Base-by-base conservation (phyloP, 2,113 vertebrate genomes). In the Scolopax mira region DNA sequence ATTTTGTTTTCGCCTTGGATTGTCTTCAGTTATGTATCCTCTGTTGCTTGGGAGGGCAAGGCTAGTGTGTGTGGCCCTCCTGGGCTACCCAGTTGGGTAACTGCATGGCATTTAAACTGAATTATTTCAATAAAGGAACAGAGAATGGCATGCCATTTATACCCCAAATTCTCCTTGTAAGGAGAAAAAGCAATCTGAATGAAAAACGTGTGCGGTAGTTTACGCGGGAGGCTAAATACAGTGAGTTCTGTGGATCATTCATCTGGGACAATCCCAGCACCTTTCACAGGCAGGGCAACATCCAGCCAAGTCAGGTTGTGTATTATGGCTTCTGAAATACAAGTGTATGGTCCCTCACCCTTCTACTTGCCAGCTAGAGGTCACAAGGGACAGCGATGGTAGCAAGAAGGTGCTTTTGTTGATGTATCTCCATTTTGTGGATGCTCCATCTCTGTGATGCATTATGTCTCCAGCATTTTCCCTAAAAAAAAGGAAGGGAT, bases 31-130 rank as follows among this genome's bases (percentile, higher is more conserved):
- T 93, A 3, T 41, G 69, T 3, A 72, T 95, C 86, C 79, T 93
- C 79, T 69, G 37, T 37, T 58, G 75, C 71, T 33, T 81, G 90
- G 79, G 88, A 95, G 79, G 93, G 85, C 57, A 81, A 67, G 49
- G 6, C 66, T 52, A 52, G 72, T 13, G 92, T 37, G 85, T 92
- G 94, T 97, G 94, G 94, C 88, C 88, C 77, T 90, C 83, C 69
- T 46, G 14, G 6, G 44, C 58, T 81, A 65, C 67, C 72, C 94
- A 42, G 46, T 9, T 88, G 91, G 46, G 60, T 69, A 48, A 89
- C 46, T 33, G 72, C 42, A 75, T 74, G 73, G 82, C 72, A 51
- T 42, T 80, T 55, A 58, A 62, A 61, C 3, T 4, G 66, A 82
- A 73, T 78, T 84, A 71, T 35, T 42, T 71, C 28, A 88, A 83